Percentiles rank a stretch among this genome's conserved stretches.
These are phyloP conservation scores for Nycteola revayana DNA, from an alignment of 2,888 invertebrate species.

Conservation along the genomic window DNA sequence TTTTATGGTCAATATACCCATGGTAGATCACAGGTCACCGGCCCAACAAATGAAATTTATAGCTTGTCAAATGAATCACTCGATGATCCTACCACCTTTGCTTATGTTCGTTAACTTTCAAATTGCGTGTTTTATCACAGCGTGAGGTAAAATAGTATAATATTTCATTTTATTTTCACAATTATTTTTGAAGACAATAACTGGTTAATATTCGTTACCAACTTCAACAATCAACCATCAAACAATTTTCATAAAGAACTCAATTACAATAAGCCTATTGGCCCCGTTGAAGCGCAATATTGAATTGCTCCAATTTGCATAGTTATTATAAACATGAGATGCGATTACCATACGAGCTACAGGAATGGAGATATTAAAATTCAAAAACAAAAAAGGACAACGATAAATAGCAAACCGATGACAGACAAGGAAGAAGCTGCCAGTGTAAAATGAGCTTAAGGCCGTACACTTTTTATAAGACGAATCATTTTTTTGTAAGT, in stretches of 20 bases:
- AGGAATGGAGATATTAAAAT: constrained; percentile 34
- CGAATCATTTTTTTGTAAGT: constrained; percentile 9
- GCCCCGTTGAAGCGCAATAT: constrained; percentile 62
- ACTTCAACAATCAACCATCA: constrained; percentile 26
- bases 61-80: too few relatives aligned
- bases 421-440: constrained; percentile 20
- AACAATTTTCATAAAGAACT: constrained; percentile 45
- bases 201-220: too few relatives aligned
- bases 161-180: too few relatives aligned
- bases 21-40: too few relatives aligned
- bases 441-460: constrained; percentile 24
- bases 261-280: constrained; percentile 64
- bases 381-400: constrained; percentile 30
- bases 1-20: too few relatives aligned
- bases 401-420: constrained; percentile 24
- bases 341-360: constrained; percentile 36
- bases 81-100: too few relatives aligned
- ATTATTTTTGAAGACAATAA: too few relatives aligned
- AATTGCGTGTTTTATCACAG: too few relatives aligned
- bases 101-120: too few relatives aligned
- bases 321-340: constrained; percentile 70
- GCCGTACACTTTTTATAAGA: constrained; percentile 17
- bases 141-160: too few relatives aligned
- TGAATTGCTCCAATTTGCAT: constrained; percentile 72
- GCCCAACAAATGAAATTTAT: too few relatives aligned